These are phyloP conservation scores for Polypedilum vanderplanki DNA, from an alignment of 1,140 invertebrate genomes.

Conservation along the genomic window DNA sequence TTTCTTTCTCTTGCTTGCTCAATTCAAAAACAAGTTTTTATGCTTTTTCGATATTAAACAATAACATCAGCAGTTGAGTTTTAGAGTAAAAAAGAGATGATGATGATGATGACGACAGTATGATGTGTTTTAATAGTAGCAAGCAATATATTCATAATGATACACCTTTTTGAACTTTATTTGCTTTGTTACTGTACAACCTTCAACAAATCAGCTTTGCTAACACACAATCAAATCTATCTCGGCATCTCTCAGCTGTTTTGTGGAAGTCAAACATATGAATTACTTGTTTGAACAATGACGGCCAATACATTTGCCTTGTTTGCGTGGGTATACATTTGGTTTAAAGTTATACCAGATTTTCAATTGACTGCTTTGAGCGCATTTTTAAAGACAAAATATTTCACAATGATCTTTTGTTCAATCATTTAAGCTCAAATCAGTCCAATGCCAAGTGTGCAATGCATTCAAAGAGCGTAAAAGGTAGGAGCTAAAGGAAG, in stretches of 20 bases:
- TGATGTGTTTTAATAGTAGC: not conserved
- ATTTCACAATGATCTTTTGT: too few relatives aligned
- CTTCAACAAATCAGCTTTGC: too few relatives aligned
- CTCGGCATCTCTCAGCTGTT: not conserved
- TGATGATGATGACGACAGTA: not conserved
- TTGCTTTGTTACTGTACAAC: not conserved
- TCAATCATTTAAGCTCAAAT: too few relatives aligned
- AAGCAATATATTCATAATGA: too few relatives aligned
- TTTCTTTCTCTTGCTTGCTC: not conserved
- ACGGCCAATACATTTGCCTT: not conserved
- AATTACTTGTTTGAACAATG: slow-evolving; percentile 12
- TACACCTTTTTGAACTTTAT: slow-evolving; percentile 16
- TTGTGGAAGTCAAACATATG: slow-evolving; percentile 2
- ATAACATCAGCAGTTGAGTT: not conserved
- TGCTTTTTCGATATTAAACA: not conserved
- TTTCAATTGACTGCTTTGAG: too few relatives aligned
- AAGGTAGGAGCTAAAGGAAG: too few relatives aligned
- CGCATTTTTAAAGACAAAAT: too few relatives aligned
- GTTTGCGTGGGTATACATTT: not conserved
- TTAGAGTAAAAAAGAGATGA: not conserved
- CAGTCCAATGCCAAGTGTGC: too few relatives aligned
- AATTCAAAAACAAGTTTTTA: too few relatives aligned
- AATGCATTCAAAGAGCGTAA: too few relatives aligned
- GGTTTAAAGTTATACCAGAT: too few relatives aligned
- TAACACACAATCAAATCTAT: not conserved